Conservation (phyloP, 2,797 vertebrate genomes). For the Podargus strigoides region DNA sequence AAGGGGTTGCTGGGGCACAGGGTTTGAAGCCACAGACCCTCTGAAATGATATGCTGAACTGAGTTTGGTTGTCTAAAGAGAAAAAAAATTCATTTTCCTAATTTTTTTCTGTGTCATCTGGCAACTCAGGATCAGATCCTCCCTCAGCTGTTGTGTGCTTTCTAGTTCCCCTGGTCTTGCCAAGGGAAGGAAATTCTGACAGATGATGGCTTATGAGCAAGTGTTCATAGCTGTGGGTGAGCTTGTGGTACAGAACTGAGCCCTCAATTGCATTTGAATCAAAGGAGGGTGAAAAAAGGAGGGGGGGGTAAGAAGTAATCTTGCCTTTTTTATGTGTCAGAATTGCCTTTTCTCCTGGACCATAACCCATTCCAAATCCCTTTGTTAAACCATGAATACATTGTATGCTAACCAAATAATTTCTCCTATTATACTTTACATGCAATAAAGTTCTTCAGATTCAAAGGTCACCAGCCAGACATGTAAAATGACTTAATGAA, state of each 20-base stretch:
- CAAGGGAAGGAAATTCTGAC: not conserved
- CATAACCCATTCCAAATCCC: not conserved
- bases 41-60: not conserved
- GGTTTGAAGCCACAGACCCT: not conserved
- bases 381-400: not conserved
- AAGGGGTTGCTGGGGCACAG: not conserved
- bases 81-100: not conserved
- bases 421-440: constrained; percentile 46
- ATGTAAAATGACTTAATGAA: constrained; percentile 2
- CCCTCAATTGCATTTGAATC: not conserved
- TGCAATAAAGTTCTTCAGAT: constrained; percentile 37
- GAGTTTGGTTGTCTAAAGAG: not conserved
- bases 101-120: not conserved
- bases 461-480: constrained; percentile 58
- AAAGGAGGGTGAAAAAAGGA: not conserved
- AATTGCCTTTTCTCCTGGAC: not conserved
- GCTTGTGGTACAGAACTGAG: not conserved
- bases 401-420: constrained; percentile 20
- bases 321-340: not conserved
- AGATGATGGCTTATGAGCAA: not conserved
- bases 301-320: not conserved
- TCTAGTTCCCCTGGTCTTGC: not conserved
- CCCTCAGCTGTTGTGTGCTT: not conserved
- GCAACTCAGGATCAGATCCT: not conserved
- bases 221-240: fast-evolving